Base-by-base conservation (phyloP, 2,888 invertebrate genomes). In the Xestia sexstrigata region DNA sequence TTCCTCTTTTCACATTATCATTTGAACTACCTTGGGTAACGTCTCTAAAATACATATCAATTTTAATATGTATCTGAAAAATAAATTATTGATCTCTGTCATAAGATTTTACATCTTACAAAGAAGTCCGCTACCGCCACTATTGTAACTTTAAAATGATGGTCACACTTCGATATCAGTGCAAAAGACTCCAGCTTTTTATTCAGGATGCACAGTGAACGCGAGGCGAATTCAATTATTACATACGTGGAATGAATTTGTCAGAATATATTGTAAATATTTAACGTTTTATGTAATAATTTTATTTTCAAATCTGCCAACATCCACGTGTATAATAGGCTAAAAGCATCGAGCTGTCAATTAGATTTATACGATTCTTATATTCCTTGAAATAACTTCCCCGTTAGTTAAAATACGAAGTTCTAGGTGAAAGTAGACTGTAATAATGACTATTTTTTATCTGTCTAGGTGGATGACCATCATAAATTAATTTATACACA, bases 401-500 rank as follows among this genome's bases (percentile, higher is more conserved):
- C 92, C 87, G 83, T 81, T 92, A 89, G 90, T 90, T 89, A 87
- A 91, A 92, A 92, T 92, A 93, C 93, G 93, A 95, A 92, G 93
- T 94, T 94, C 88, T 95, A 95, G 94, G 93, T 95, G 92, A 95
- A 96, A 92, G 95, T 96, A 96, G 96, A 94, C 92, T 95, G 94
- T 95, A 95, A 95, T 92, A 84, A 94, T 92, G 92, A 96, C 94
- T 96, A 96, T 96, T 96, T 96, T 96, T 96, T 96, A 96, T 95
- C 95, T 95, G 93, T 96, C 96, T 96, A 94, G 95, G 94, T 96
- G 96, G 95, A 93, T 93, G 95, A 96, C 96, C 96, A 96, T 96
- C 96, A 93, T 95, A 95, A 95, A 95, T 93, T 96, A 96, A 96
- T 96, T 96, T 96, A 96, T 96, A 96, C 95, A 96, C 95, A 95